Conservation (phyloP, 1,140 invertebrate species). For the Habropoda laboriosa region DNA sequence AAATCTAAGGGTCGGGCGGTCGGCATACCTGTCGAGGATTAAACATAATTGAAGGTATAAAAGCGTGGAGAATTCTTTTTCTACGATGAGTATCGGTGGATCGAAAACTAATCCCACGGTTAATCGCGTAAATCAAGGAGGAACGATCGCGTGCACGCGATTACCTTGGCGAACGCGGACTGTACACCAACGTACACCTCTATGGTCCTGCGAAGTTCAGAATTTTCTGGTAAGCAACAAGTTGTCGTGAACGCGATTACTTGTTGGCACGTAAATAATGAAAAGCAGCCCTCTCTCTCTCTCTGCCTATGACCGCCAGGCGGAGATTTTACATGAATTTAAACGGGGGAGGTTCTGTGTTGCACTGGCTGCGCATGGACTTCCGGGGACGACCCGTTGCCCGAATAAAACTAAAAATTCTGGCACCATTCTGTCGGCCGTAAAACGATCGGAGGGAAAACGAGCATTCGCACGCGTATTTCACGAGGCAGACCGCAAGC, state of each 20-base stretch:
- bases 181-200: neutral
- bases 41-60: no score
- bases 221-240: conserved; percentile 65
- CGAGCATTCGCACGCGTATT: neutral
- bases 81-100: neutral
- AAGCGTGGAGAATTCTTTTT: no score
- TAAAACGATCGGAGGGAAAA: conserved; percentile 18
- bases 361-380: neutral
- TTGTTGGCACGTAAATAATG: conserved; percentile 63
- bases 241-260: conserved; percentile 62
- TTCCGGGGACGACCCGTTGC: neutral
- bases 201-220: conserved; percentile 32
- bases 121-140: conserved; percentile 12
- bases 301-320: neutral
- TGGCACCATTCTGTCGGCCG: conserved; percentile 8
- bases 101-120: conserved; percentile 26
- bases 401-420: conserved; percentile 37
- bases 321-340: conserved; percentile 50
- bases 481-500: neutral
- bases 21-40: no score
- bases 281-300: conserved; percentile 32
- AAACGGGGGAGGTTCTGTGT: neutral
- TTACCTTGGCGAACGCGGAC: conserved; percentile 18
- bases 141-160: conserved; percentile 10
- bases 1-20: no score